Evolutionary conservation across 2,888 invertebrate genomes (phyloP).

Genomic region (Rhopalosiphum nymphaeae): DNA sequence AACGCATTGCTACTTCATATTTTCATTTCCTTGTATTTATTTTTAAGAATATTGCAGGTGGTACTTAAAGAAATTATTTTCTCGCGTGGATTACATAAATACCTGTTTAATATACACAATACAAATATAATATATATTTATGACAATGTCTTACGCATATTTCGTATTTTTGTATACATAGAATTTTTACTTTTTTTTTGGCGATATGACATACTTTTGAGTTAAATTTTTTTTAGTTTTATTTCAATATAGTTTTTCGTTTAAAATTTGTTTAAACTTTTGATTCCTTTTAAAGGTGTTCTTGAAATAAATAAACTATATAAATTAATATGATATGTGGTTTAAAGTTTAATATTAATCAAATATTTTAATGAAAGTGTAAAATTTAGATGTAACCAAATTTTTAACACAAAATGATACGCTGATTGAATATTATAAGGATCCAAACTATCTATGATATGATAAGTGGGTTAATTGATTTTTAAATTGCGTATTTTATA

Average conservation of each 20-base stretch:
- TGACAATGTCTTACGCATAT: not conserved
- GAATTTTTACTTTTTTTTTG: not conserved
- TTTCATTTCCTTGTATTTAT: constrained; percentile 7
- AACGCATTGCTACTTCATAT: too few species aligned
- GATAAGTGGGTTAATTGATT: not conserved
- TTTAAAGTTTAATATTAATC: not conserved
- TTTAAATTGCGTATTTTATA: not conserved
- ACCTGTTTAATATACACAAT: not conserved
- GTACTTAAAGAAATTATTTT: not conserved
- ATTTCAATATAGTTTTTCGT: not conserved
- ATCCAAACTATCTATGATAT: not conserved
- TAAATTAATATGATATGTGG: not conserved
- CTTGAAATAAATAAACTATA: not conserved
- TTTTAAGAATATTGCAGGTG: not conserved
- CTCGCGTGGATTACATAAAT: not conserved
- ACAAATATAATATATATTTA: not conserved
- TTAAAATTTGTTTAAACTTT: not conserved
- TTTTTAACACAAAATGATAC: not conserved
- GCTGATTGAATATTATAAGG: not conserved
- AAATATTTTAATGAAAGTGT: not conserved
- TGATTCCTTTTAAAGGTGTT: not conserved
- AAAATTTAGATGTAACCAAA: not conserved
- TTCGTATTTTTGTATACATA: not conserved
- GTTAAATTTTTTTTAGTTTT: not conserved
- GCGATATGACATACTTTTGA: not conserved